Conservation (phyloP, 1,140 invertebrate genomes). For the Cherax destructor region DNA sequence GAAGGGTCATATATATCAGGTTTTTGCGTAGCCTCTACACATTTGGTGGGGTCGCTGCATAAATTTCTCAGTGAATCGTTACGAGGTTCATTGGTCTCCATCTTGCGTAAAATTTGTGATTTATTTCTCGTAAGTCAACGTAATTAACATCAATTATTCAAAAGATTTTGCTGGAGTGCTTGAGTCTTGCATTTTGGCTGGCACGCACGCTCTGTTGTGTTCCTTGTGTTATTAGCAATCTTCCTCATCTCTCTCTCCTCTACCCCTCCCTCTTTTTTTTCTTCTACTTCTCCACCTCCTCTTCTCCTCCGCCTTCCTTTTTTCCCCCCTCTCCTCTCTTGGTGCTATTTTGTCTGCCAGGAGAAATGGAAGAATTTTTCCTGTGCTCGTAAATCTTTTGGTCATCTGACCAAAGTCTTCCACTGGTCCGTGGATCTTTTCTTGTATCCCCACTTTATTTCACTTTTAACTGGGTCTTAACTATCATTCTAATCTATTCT, state of each 20-base stretch:
- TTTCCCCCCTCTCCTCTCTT: constrained; percentile 74
- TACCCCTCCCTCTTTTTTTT: background rate
- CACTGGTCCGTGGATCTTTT: too few species aligned
- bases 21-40: too few species aligned
- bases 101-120: background rate
- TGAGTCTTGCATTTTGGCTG: background rate
- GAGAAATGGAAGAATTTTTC: too few species aligned
- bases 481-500: too few species aligned
- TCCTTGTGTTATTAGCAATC: background rate
- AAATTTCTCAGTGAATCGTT: background rate
- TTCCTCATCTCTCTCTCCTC: background rate
- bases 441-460: too few species aligned
- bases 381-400: too few species aligned
- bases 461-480: too few species aligned
- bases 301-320: constrained; percentile 75
- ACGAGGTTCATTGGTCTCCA: background rate
- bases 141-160: background rate
- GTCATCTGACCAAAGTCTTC: too few species aligned
- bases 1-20: too few species aligned
- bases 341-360: too few species aligned
- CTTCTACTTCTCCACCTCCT: background rate
- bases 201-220: background rate
- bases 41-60: background rate
- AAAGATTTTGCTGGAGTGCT: background rate
- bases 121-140: background rate